phyloP scores from a whole-genome alignment of 2,888 invertebrate species.

The Apoda limacodes region DNA sequence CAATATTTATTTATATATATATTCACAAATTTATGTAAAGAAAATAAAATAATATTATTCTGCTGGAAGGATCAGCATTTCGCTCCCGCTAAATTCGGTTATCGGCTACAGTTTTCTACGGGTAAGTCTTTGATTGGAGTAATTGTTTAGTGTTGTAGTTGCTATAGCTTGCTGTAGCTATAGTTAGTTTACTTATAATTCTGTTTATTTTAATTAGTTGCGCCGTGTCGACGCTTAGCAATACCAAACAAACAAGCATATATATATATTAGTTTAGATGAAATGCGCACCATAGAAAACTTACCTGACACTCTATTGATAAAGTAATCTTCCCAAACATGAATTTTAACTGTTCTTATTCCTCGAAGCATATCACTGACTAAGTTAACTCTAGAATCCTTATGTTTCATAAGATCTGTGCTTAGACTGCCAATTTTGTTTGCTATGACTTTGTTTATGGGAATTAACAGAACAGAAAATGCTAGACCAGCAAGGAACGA shows the following conservation, averaged over 20 bases:
- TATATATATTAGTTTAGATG: too few species aligned
- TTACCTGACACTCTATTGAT: slow-evolving; percentile 75
- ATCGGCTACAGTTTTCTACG: too few species aligned
- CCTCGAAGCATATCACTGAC: slow-evolving; percentile 90
- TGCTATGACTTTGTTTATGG: slow-evolving; percentile 91
- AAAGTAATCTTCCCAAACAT: slow-evolving; percentile 95
- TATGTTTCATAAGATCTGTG: slow-evolving; percentile 88
- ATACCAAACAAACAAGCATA: too few species aligned
- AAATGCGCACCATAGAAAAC: too few species aligned
- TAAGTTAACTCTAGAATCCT: slow-evolving; percentile 89
- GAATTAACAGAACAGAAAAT: slow-evolving; percentile 90
- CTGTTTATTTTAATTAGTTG: too few species aligned
- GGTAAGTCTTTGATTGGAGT: too few species aligned
- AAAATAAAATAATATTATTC: neutral
- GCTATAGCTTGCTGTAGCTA: too few species aligned
- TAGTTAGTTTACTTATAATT: too few species aligned
- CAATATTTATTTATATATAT: neutral
- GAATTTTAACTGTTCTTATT: slow-evolving; percentile 90
- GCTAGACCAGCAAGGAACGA: slow-evolving; percentile 91
- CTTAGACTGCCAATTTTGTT: slow-evolving; percentile 89
- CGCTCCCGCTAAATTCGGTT: too few species aligned
- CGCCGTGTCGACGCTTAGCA: too few species aligned
- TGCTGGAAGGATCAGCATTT: too few species aligned
- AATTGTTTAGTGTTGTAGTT: too few species aligned
- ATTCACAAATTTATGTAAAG: neutral